phyloP scores from a whole-genome alignment of 2,888 invertebrate species.

The Silvanus unidentatus region DNA sequence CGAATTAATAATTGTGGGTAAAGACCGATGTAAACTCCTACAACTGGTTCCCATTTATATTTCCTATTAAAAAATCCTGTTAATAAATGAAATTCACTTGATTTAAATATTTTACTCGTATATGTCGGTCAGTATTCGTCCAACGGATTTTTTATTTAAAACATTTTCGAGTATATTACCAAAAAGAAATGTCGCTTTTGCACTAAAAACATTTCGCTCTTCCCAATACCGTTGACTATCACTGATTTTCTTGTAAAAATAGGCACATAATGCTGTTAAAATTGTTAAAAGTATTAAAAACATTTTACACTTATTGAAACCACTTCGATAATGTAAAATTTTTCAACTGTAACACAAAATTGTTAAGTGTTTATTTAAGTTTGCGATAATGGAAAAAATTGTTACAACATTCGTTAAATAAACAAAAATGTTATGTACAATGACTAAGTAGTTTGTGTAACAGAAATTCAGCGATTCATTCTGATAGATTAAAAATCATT shows the following conservation, averaged over 20 bases:
- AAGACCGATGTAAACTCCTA: conserved; percentile 37
- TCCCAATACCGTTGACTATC: conserved; percentile 18
- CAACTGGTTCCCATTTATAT: conserved; percentile 34
- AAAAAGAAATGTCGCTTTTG: conserved; percentile 23
- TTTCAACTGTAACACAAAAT: too few species aligned
- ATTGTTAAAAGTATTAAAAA: too few species aligned
- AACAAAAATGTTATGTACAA: too few species aligned
- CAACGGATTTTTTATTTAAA: conserved; percentile 21
- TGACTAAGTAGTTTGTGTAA: too few species aligned
- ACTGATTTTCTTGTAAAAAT: not conserved
- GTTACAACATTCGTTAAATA: too few species aligned
- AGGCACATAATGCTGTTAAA: too few species aligned
- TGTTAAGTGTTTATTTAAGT: too few species aligned
- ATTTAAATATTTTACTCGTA: conserved; percentile 13
- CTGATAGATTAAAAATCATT: too few species aligned
- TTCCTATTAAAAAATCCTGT: conserved; percentile 19
- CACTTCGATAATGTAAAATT: too few species aligned
- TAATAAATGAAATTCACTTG: not conserved
- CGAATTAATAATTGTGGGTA: conserved; percentile 35
- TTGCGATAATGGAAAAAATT: too few species aligned
- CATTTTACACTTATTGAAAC: too few species aligned
- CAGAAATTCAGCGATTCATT: too few species aligned
- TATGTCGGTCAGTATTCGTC: conserved; percentile 6
- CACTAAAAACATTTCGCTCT: conserved; percentile 20
- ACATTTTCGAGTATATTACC: conserved; percentile 28